Evolutionary conservation across 2,113 vertebrate species (phyloP), one percentile per base, ranked within the genome.

Genomic region (Anhinga anhinga): DNA sequence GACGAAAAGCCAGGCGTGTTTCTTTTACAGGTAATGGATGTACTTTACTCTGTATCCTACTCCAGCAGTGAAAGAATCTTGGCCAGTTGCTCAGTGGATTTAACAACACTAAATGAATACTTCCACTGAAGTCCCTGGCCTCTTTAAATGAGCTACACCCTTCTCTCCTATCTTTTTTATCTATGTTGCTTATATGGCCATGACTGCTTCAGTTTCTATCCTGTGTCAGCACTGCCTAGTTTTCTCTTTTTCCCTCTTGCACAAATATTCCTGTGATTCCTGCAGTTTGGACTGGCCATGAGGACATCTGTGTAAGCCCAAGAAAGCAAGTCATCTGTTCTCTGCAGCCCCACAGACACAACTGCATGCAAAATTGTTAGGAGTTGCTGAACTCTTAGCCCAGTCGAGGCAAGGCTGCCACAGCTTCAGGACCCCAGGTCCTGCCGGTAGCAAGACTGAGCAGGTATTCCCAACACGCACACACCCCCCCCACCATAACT

Each of bases 1-100:
- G 93, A 71, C 86, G 72, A 67, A 90, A 90, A 30, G 4, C 17
- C 40, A 89, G 89, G 26, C 83, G 17, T 16, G 91, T 91, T 21
- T 95, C 95, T 38, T 89, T 80, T 76, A 69, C 95, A 98, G 98
- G 98, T 98, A 98, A 98, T 20, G 30, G 5, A 50, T 32, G 2
- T 18, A 9, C 11, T 80, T 82, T 74, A 16, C 4, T 62, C 55
- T 58, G 2, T 59, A 11, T 73, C 34, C 26, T 30, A 42, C 30
- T 67, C 34, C 34, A 78, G 34, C 9, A 62, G 21, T 3, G 14
- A 67, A 65, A 52, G 15, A 79, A 93, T 86, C 47, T 23, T 53
- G 69, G 25, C 16, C 38, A 55, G 34, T 26, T 73, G 38, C 49
- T 86, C 26, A 19, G 19, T 71, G 62, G 40, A 56, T 90, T 86